These are phyloP conservation scores for Protosalanx chinensis DNA, from an alignment of 2,797 vertebrate species.

Conservation along the genomic window DNA sequence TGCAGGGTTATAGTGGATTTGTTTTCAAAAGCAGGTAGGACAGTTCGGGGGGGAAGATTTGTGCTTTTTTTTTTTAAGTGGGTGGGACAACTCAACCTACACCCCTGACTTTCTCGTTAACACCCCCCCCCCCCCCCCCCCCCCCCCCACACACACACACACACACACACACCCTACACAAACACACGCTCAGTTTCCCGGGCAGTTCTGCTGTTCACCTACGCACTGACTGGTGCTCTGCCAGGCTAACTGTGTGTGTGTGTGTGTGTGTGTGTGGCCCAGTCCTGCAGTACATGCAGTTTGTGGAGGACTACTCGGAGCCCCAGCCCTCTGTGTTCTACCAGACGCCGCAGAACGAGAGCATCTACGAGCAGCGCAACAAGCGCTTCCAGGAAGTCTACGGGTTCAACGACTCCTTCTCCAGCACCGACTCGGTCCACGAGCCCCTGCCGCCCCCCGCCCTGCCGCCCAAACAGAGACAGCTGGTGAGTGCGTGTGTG, in stretches of 20 bases:
- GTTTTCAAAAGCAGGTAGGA: too few relatives aligned
- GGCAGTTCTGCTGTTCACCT: neutral
- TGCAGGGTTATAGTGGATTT: too few relatives aligned
- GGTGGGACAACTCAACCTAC: too few relatives aligned
- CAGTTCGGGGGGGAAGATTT: too few relatives aligned
- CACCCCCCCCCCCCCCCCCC: too few relatives aligned
- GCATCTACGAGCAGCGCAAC: conserved; percentile 97
- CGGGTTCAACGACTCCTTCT: conserved; percentile 89
- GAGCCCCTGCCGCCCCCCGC: conserved; percentile 88
- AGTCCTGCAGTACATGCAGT: conserved; percentile 98
- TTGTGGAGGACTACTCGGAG: conserved; percentile 97
- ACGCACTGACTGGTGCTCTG: neutral
- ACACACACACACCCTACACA: too few relatives aligned
- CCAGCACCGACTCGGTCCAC: conserved; percentile 74
- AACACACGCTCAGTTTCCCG: neutral
- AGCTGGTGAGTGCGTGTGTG: conserved; percentile 83
- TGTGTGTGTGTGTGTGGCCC: conserved; percentile 23
- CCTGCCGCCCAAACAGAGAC: conserved; percentile 92
- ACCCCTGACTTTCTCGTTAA: too few relatives aligned
- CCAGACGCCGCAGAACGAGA: conserved; percentile 94
- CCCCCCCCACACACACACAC: too few relatives aligned
- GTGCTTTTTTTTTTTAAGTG: too few relatives aligned
- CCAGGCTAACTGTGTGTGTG: neutral
- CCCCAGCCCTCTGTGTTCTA: conserved; percentile 98
- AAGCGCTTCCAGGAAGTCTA: conserved; percentile 94